These are phyloP conservation scores for Acanthurus lineatus DNA, from an alignment of 2,797 vertebrate species.

Conservation along the genomic window DNA sequence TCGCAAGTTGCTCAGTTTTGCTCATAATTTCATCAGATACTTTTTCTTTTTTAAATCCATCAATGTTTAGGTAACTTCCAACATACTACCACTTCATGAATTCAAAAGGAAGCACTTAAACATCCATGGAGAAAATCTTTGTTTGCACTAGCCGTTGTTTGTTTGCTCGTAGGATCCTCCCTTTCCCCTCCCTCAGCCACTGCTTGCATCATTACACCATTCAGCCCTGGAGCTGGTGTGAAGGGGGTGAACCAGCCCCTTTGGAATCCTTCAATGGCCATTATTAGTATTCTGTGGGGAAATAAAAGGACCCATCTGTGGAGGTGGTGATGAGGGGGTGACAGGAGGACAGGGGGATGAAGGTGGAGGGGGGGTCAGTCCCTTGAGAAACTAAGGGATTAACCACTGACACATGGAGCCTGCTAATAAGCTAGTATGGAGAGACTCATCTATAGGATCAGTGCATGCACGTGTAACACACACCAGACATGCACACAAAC, in stretches of 20 bases:
- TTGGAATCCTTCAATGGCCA: slow-evolving; percentile 83
- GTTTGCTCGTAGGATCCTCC: slow-evolving; percentile 54
- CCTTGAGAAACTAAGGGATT: slow-evolving; percentile 80
- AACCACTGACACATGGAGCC: slow-evolving; percentile 87
- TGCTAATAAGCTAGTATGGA: slow-evolving; percentile 83
- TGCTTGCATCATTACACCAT: slow-evolving; percentile 78
- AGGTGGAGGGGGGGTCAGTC: slow-evolving; percentile 48
- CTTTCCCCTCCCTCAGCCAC: slow-evolving; percentile 61
- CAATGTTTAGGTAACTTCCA: slow-evolving; percentile 25
- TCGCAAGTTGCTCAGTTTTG: neutral
- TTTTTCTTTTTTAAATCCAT: neutral
- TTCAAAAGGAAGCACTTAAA: slow-evolving; percentile 59
- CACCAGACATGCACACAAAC: slow-evolving; percentile 31
- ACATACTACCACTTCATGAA: slow-evolving; percentile 38
- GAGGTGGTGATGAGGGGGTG: slow-evolving; percentile 80
- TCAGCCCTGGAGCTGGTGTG: slow-evolving; percentile 59
- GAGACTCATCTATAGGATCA: slow-evolving; percentile 68
- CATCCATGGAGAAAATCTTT: slow-evolving; percentile 46
- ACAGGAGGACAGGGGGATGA: slow-evolving; percentile 52
- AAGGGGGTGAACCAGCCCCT: slow-evolving; percentile 67
- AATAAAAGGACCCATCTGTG: slow-evolving; percentile 88
- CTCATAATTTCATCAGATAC: slow-evolving; percentile 23
- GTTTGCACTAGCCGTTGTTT: slow-evolving; percentile 69
- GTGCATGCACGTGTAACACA: slow-evolving; percentile 54
- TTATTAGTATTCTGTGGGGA: slow-evolving; percentile 86